Percentiles rank a stretch among this genome's conserved stretches.
Evolutionary conservation across 2,888 invertebrate species (phyloP).

Genomic region (Phalera bucephala): DNA sequence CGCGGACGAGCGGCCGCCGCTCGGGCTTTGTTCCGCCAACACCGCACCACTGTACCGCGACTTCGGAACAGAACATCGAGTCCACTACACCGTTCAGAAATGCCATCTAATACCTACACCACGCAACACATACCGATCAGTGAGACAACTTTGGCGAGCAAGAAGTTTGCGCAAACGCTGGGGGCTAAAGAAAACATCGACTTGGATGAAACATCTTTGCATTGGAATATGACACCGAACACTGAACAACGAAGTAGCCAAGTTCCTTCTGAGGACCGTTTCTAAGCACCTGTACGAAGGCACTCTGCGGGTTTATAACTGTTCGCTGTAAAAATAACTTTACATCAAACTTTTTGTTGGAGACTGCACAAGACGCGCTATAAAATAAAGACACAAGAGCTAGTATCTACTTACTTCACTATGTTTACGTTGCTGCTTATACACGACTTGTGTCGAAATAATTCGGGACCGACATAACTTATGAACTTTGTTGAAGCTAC

Average conservation of each 20-base stretch:
- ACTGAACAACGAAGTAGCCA: no score
- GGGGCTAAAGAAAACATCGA: slow-evolving; percentile 1
- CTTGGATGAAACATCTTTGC: no score
- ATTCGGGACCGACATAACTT: no score
- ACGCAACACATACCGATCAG: slow-evolving; percentile 43
- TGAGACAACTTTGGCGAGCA: slow-evolving; percentile 44
- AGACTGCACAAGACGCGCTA: slow-evolving; percentile 25
- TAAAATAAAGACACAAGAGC: no score
- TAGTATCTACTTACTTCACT: slow-evolving; percentile 21
- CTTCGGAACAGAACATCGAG: slow-evolving; percentile 37
- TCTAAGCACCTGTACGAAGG: slow-evolving; percentile 27
- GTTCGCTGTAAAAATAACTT: slow-evolving; percentile 9
- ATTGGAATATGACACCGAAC: no score
- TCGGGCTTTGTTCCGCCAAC: slow-evolving; percentile 61
- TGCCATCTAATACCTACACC: slow-evolving; percentile 41
- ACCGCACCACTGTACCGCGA: slow-evolving; percentile 33
- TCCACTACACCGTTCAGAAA: slow-evolving; percentile 30
- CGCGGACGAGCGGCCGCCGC: slow-evolving; percentile 33
- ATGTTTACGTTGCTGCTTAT: no score
- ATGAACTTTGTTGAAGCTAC: background rate
- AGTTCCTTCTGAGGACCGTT: background rate
- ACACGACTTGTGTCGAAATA: no score
- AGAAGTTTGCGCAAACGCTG: slow-evolving; percentile 26
- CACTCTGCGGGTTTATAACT: slow-evolving; percentile 20
- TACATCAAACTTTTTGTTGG: slow-evolving; percentile 25